phyloP scores from a whole-genome alignment of 2,797 vertebrate species.

The Stomatorhinus walkeri region DNA sequence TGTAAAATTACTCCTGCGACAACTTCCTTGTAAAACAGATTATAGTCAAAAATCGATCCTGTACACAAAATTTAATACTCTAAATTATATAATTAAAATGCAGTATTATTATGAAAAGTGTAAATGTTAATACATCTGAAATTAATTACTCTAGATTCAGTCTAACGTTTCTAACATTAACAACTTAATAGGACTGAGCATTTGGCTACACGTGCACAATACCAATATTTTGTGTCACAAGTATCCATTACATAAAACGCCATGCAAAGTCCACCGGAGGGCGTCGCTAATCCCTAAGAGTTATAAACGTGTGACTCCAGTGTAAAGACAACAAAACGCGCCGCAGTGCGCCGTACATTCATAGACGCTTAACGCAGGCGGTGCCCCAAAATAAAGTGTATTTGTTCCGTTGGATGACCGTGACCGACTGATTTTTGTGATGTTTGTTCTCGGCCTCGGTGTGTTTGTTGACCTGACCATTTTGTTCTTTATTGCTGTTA shows the following conservation, averaged over 20 bases:
- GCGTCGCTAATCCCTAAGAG: not conserved
- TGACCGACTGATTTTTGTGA: slow-evolving; percentile 7
- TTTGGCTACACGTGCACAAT: not conserved
- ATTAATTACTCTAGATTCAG: not conserved
- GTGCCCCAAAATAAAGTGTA: not conserved
- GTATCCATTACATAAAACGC: not conserved
- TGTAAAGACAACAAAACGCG: not conserved
- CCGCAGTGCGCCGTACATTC: not conserved
- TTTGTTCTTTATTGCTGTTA: not conserved
- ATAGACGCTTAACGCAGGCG: not conserved
- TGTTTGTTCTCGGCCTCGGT: not conserved
- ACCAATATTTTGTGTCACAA: not conserved
- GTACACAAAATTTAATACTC: not conserved
- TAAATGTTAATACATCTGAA: not conserved
- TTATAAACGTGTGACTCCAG: not conserved
- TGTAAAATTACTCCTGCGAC: not conserved
- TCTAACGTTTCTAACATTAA: not conserved
- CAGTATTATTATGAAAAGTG: not conserved
- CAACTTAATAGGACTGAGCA: not conserved
- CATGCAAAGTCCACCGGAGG: not conserved
- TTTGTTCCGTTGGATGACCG: not conserved
- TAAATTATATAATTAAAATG: not conserved
- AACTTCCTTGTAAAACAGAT: not conserved
- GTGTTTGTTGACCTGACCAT: slow-evolving; percentile 7
- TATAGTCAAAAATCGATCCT: not conserved